Evolutionary conservation across 1,140 invertebrate species (phyloP).

Genomic region (silkworm (Bombyx mori)): ASM3026992v2 NC_085107.1:16166501-16167000

Average conservation of each 20-base stretch:
- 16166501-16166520: too few relatives aligned
- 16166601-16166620: slow-evolving; percentile 54
- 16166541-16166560: too few relatives aligned
- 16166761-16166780: slow-evolving; percentile 14
- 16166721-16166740: slow-evolving; percentile 64
- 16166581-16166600: too few relatives aligned
- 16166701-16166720: slow-evolving; percentile 61
- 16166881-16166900: not conserved
- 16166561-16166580: too few relatives aligned
- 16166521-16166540: too few relatives aligned
- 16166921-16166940: not conserved
- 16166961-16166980: not conserved
- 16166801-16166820: too few relatives aligned
- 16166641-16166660: slow-evolving; percentile 59
- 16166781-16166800: not conserved
- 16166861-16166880: not conserved
- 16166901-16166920: not conserved
- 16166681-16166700: slow-evolving; percentile 48
- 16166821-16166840: too few relatives aligned
- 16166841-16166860: not conserved
- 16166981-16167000: not conserved
- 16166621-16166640: slow-evolving; percentile 36
- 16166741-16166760: slow-evolving; percentile 53
- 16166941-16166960: not conserved
- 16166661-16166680: slow-evolving; percentile 30